Evolutionary conservation across 2,113 vertebrate genomes (phyloP).

Genomic region (Tricholaema leucomelas): DNA sequence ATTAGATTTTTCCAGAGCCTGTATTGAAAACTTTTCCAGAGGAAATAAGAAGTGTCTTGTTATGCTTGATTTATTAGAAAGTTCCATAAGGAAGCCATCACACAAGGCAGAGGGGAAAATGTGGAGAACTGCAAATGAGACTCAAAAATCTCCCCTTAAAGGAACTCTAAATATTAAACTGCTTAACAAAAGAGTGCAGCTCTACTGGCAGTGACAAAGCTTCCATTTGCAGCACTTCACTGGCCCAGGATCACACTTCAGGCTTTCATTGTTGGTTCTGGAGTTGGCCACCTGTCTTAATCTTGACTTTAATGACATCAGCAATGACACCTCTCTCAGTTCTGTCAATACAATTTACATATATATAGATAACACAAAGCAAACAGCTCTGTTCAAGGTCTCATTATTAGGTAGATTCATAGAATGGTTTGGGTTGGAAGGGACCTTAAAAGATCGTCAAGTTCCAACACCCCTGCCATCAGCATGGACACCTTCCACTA

Average conservation of each 20-base stretch:
- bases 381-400: not conserved
- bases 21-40: slow-evolving; percentile 38
- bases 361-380: not conserved
- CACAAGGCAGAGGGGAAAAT: not conserved
- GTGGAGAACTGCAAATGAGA: not conserved
- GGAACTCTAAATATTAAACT: not conserved
- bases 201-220: not conserved
- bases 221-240: not conserved
- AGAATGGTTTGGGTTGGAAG: not conserved
- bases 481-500: too few relatives aligned
- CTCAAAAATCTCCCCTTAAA: not conserved
- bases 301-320: not conserved
- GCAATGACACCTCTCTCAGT: not conserved
- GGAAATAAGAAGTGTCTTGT: slow-evolving; percentile 39
- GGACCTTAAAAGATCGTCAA: too few relatives aligned
- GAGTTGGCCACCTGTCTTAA: not conserved
- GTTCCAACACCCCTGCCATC: too few relatives aligned
- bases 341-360: not conserved
- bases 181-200: not conserved
- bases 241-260: not conserved
- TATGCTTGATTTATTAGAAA: slow-evolving; percentile 22
- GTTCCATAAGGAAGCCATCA: not conserved
- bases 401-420: not conserved
- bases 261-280: not conserved
- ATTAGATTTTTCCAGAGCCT: slow-evolving; percentile 37